Percentiles rank a stretch among this genome's conserved stretches.
Conservation (phyloP, 2,888 invertebrate species). For the Volucella zonaria region DNA sequence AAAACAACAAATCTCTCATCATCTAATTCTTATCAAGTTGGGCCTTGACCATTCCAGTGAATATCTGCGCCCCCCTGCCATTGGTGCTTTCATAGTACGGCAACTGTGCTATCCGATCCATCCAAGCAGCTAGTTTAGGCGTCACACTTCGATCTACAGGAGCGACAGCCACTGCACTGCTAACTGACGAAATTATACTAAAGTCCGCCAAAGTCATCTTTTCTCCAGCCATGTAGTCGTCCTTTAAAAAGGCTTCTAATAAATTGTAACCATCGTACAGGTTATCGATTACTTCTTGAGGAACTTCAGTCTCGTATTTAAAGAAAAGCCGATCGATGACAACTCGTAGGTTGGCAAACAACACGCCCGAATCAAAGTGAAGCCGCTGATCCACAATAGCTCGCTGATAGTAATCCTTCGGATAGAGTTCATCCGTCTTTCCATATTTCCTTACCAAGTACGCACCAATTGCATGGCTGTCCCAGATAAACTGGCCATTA, state of each 20-base stretch:
- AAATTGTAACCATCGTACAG: constrained; percentile 78
- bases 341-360: constrained; percentile 78
- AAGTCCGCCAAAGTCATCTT: constrained; percentile 79
- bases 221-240: constrained; percentile 77
- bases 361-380: constrained; percentile 80
- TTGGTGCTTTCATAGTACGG: constrained; percentile 79
- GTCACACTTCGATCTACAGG: constrained; percentile 76
- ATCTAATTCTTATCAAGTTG: constrained; percentile 11
- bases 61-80: constrained; percentile 68
- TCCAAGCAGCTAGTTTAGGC: constrained; percentile 77
- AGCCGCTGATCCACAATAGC: constrained; percentile 81
- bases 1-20: background rate
- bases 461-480: constrained; percentile 80
- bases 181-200: constrained; percentile 76
- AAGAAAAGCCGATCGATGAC: constrained; percentile 77
- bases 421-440: constrained; percentile 79
- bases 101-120: constrained; percentile 76
- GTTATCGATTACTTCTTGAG: constrained; percentile 76
- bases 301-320: constrained; percentile 40
- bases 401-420: constrained; percentile 78
- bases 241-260: constrained; percentile 78
- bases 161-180: constrained; percentile 74
- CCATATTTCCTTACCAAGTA: constrained; percentile 80
- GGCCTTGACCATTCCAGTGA: constrained; percentile 23
- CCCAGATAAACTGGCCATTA: constrained; percentile 78